Conservation (phyloP, 2,113 vertebrate species). For the Sminthopsis crassicaudata region DNA sequence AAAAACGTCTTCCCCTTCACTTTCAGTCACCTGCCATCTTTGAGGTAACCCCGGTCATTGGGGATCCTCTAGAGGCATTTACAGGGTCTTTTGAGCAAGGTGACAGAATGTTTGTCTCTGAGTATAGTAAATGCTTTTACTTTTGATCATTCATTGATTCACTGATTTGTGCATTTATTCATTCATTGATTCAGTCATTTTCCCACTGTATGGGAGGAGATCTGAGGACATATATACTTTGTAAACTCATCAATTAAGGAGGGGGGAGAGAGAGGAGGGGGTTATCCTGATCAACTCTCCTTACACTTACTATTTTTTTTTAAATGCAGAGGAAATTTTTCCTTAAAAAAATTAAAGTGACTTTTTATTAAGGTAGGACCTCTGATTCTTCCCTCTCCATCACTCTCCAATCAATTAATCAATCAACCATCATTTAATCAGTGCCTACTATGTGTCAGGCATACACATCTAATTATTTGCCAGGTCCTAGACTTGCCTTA, state of each 20-base stretch:
- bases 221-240: neutral
- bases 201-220: neutral
- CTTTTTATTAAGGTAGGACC: too few species aligned
- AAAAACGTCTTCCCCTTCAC: neutral
- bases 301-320: too few species aligned
- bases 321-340: too few species aligned
- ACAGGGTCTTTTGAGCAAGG: neutral
- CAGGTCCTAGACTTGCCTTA: neutral
- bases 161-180: neutral
- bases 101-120: neutral
- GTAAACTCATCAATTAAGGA: neutral
- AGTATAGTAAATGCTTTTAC: neutral
- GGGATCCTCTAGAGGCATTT: neutral
- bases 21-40: neutral
- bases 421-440: too few species aligned
- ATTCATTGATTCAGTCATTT: neutral
- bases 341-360: too few species aligned
- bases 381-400: too few species aligned
- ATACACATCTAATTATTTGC: too few species aligned
- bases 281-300: too few species aligned
- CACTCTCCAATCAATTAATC: too few species aligned
- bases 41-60: neutral
- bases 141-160: neutral
- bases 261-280: too few species aligned
- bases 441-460: too few species aligned